phyloP scores from a whole-genome alignment of 2,797 vertebrate genomes.

The Parauchenoglanis ngamensis region DNA sequence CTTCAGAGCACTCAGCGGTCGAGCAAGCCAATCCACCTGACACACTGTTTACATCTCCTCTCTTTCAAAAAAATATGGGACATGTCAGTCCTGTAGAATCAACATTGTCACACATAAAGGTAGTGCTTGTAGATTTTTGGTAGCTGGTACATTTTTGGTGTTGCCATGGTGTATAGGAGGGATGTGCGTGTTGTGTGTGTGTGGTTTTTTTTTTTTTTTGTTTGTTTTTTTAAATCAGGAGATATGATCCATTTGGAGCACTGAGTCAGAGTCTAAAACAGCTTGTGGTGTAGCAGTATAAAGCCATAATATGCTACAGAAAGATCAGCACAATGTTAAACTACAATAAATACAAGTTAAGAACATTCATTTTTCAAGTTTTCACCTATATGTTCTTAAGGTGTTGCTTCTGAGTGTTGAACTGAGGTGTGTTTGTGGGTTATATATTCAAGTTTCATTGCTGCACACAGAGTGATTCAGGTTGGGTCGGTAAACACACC shows the following conservation, averaged over 20 bases:
- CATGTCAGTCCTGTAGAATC: slow-evolving; percentile 27
- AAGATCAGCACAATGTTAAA: background rate
- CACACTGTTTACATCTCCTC: slow-evolving; percentile 28
- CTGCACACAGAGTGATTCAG: slow-evolving; percentile 33
- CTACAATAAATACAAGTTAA: background rate
- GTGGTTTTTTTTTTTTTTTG: too few species aligned
- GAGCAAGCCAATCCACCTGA: slow-evolving; percentile 40
- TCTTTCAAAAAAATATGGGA: background rate
- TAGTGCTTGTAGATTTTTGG: background rate
- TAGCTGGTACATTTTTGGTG: background rate
- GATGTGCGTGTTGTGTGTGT: background rate
- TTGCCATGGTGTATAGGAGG: background rate
- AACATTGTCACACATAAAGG: background rate
- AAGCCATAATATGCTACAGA: background rate
- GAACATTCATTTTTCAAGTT: background rate
- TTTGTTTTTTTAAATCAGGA: background rate
- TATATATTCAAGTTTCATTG: slow-evolving; percentile 9
- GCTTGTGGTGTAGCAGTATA: background rate
- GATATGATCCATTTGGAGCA: background rate
- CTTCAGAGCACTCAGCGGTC: slow-evolving; percentile 20
- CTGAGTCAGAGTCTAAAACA: background rate
- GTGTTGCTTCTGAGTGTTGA: background rate
- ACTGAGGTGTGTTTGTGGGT: slow-evolving; percentile 16
- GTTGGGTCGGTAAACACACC: slow-evolving; percentile 37
- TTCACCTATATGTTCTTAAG: background rate